Conservation (phyloP, 1,140 invertebrate species). For the Anastrepha obliqua region DNA sequence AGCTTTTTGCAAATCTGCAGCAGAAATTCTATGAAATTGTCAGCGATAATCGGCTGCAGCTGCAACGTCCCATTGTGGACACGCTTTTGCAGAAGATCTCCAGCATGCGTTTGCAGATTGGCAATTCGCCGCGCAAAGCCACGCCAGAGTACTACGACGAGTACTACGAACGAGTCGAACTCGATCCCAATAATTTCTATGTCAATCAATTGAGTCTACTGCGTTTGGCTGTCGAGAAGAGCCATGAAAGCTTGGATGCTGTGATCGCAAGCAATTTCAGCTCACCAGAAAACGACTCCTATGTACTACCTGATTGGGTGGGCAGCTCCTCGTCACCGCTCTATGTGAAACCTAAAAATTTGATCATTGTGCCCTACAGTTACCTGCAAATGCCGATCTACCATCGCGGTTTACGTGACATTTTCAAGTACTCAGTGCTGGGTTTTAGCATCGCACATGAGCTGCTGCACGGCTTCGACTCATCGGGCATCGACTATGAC, state of each 20-base stretch:
- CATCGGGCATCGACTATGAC: constrained; percentile 68
- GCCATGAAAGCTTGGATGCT: constrained; percentile 60
- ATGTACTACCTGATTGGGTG: constrained; percentile 62
- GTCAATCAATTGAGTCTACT: constrained; percentile 66
- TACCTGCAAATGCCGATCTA: constrained; percentile 67
- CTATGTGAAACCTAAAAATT: constrained; percentile 66
- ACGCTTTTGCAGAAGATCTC: constrained; percentile 63
- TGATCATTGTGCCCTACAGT: constrained; percentile 67
- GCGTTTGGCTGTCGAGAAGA: constrained; percentile 63
- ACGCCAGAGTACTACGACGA: constrained; percentile 58
- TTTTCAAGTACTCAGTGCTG: constrained; percentile 68
- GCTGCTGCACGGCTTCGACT: constrained; percentile 68
- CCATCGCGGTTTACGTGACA: constrained; percentile 63
- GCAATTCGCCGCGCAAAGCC: constrained; percentile 62
- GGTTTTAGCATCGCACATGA: constrained; percentile 69
- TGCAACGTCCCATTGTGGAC: constrained; percentile 63
- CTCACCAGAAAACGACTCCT: constrained; percentile 53
- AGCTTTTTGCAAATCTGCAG: constrained; percentile 58
- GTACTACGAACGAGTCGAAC: constrained; percentile 62
- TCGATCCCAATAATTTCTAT: constrained; percentile 66
- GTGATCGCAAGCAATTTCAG: constrained; percentile 20
- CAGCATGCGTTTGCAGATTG: constrained; percentile 65
- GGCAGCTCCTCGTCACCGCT: constrained; percentile 67
- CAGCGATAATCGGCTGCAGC: constrained; percentile 64
- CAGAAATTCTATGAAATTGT: constrained; percentile 63